Evolutionary conservation across 2,888 invertebrate species (phyloP).

Genomic region (Nebria salina): DNA sequence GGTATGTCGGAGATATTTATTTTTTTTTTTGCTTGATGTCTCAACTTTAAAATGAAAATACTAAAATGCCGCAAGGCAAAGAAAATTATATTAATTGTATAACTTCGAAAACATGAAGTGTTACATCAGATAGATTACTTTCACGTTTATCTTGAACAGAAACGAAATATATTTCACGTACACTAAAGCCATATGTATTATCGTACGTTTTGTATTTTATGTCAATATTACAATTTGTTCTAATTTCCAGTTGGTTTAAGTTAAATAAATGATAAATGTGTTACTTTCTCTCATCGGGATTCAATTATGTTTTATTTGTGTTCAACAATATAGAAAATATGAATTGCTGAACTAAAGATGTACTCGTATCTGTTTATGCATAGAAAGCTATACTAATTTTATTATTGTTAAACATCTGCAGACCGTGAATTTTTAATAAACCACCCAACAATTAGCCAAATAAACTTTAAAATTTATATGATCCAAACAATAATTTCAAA

Average conservation of each 20-base stretch:
- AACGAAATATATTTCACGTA: too few species aligned
- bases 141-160: neutral
- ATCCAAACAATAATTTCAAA: neutral
- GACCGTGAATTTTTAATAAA: neutral
- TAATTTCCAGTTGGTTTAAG: neutral
- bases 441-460: neutral
- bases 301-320: slow-evolving; percentile 1
- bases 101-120: neutral
- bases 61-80: neutral
- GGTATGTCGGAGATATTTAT: neutral
- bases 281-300: slow-evolving; percentile 1
- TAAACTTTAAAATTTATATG: neutral
- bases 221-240: neutral
- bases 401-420: neutral
- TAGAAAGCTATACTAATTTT: neutral
- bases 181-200: too few species aligned
- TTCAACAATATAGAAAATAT: neutral
- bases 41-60: slow-evolving; percentile 7
- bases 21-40: neutral
- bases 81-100: slow-evolving; percentile 14
- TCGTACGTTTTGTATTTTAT: neutral
- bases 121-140: neutral
- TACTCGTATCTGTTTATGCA: neutral
- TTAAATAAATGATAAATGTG: neutral
- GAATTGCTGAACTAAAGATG: neutral